These are phyloP conservation scores for Porites rus DNA, from an alignment of 92 coral and sea anemone genomes.

Conservation along the genomic window DNA sequence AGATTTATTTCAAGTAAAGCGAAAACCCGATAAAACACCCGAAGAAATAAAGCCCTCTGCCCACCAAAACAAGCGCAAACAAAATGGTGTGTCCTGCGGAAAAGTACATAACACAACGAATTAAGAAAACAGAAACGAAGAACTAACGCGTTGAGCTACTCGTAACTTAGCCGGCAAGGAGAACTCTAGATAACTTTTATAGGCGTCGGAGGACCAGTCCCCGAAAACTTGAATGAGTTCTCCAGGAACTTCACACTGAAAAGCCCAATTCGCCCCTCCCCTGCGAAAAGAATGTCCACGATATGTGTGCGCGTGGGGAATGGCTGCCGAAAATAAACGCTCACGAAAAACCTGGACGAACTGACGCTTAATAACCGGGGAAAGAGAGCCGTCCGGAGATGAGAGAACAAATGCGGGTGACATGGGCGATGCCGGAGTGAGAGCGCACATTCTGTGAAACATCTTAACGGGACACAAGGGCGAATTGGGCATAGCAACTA, in stretches of 20 bases:
- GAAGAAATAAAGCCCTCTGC: not conserved
- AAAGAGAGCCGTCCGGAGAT: not conserved
- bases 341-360: not conserved
- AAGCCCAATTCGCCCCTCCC: not conserved
- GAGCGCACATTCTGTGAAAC: not conserved
- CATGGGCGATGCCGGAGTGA: not conserved
- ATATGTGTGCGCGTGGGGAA: not conserved
- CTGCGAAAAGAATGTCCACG: not conserved
- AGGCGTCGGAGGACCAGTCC: slow-evolving; percentile 36
- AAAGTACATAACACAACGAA: not conserved
- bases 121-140: no score
- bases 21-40: not conserved
- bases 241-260: slow-evolving; percentile 28
- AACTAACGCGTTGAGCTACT: not conserved
- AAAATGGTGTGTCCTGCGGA: not conserved
- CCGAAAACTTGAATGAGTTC: slow-evolving; percentile 38
- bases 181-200: slow-evolving; percentile 23
- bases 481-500: not conserved
- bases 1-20: not conserved
- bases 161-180: slow-evolving; percentile 24
- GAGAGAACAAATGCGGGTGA: not conserved
- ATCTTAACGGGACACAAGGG: not conserved
- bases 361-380: not conserved
- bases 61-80: not conserved
- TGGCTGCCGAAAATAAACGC: not conserved